Evolutionary conservation across 2,888 invertebrate species (phyloP).

Genomic region (Scaptomyza caliginosa): DNA sequence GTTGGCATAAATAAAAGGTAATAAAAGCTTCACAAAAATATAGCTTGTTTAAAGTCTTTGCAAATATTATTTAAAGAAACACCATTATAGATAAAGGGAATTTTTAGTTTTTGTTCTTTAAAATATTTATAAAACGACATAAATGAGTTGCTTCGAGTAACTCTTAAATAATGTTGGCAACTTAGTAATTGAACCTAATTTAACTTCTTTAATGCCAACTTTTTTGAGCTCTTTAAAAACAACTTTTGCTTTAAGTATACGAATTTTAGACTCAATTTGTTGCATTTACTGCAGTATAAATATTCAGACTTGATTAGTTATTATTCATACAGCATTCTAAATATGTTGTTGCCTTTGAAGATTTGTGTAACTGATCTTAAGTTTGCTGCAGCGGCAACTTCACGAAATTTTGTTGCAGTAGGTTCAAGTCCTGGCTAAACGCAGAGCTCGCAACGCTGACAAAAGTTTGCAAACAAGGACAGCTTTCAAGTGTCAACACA

Average conservation of each 20-base stretch:
- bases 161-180: not conserved
- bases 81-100: not conserved
- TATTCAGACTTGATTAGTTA: too few relatives aligned
- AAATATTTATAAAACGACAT: not conserved
- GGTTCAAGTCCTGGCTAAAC: constrained; percentile 66
- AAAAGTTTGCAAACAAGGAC: constrained; percentile 61
- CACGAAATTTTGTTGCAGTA: constrained; percentile 17
- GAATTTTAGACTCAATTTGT: too few relatives aligned
- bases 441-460: constrained; percentile 4
- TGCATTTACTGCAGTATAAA: too few relatives aligned
- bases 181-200: not conserved
- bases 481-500: constrained; percentile 65
- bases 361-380: constrained; percentile 20
- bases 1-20: not conserved
- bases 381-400: constrained; percentile 40
- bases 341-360: not conserved
- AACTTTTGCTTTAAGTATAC: too few relatives aligned
- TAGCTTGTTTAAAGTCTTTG: not conserved
- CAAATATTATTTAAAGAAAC: not conserved
- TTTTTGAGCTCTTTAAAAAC: too few relatives aligned
- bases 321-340: too few relatives aligned
- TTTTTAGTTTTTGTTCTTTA: not conserved
- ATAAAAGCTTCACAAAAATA: too few relatives aligned
- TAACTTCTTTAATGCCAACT: too few relatives aligned
- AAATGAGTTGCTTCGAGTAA: not conserved